Percentiles rank a stretch among this genome's conserved stretches.
Conservation (phyloP, 2,797 vertebrate species). For the Alauda arvensis region DNA sequence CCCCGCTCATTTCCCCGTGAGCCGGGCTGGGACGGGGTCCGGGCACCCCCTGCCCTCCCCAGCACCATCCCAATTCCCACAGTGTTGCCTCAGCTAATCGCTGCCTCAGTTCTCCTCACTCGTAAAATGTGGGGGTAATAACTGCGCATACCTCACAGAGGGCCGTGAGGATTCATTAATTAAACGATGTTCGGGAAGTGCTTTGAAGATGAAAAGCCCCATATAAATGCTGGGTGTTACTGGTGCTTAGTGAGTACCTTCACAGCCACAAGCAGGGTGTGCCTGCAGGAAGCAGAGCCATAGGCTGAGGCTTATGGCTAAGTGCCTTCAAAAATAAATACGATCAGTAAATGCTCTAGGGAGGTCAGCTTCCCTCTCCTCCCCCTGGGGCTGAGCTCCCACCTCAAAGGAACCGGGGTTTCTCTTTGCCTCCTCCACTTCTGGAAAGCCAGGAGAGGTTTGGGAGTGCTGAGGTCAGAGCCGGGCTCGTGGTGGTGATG, state of each 20-base stretch:
- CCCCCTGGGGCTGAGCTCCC: not conserved
- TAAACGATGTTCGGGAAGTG: constrained; percentile 53
- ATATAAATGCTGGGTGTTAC: constrained; percentile 65
- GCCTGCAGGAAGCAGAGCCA: constrained; percentile 60
- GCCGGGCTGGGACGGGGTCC: not conserved
- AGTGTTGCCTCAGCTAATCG: constrained; percentile 58
- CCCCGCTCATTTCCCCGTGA: fast-evolving
- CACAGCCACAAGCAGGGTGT: constrained; percentile 53
- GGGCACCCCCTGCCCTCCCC: not conserved
- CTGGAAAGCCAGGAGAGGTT: not conserved
- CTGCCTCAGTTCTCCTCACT: constrained; percentile 57
- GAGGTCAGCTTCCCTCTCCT: constrained; percentile 41
- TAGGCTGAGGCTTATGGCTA: constrained; percentile 49
- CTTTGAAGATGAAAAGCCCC: constrained; percentile 65
- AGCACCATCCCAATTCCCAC: constrained; percentile 43
- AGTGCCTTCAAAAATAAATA: constrained; percentile 53
- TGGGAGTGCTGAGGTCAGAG: not conserved
- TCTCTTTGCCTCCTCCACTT: constrained; percentile 11
- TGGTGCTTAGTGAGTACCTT: constrained; percentile 53
- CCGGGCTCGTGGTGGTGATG: not conserved
- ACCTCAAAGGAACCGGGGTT: constrained; percentile 29
- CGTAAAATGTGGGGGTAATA: constrained; percentile 63
- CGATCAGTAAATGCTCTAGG: constrained; percentile 19
- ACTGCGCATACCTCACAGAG: constrained; percentile 51
- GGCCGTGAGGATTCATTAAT: constrained; percentile 58